A percentile compares a stretch with the other conserved stretches of the same genome.
These are phyloP conservation scores for Anhinga anhinga DNA, from an alignment of 2,113 vertebrate genomes.

Conservation along the genomic window DNA sequence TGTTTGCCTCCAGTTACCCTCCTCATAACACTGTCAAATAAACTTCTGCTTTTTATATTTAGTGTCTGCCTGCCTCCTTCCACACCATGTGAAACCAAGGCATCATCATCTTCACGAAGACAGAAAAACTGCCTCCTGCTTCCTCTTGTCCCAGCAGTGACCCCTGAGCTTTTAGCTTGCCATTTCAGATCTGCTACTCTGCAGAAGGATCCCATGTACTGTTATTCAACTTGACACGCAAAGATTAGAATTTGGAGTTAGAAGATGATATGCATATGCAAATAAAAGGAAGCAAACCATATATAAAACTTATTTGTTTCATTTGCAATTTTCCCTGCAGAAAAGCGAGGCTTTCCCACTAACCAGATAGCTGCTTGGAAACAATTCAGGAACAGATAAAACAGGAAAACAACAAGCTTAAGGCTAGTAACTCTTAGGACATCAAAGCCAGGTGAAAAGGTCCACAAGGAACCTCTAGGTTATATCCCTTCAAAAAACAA, in stretches of 20 bases:
- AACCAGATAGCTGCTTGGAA: neutral
- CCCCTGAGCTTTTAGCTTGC: neutral
- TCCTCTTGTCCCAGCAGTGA: slow-evolving; percentile 20
- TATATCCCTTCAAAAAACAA: neutral
- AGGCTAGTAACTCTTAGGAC: neutral
- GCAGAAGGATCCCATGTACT: neutral
- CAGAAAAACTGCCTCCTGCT: slow-evolving; percentile 10
- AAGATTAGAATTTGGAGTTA: neutral
- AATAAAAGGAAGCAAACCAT: neutral
- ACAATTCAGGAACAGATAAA: neutral
- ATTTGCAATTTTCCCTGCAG: neutral
- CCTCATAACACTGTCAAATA: slow-evolving; percentile 75
- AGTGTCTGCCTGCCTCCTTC: slow-evolving; percentile 51
- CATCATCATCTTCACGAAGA: neutral
- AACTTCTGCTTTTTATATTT: slow-evolving; percentile 57
- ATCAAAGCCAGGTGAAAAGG: slow-evolving; percentile 56
- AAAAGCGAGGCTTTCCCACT: neutral
- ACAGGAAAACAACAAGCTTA: slow-evolving; percentile 2
- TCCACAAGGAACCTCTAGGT: neutral
- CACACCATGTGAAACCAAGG: slow-evolving; percentile 18
- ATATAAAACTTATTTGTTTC: neutral
- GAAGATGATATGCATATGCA: neutral
- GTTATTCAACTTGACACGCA: neutral
- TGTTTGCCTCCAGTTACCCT: slow-evolving; percentile 76
- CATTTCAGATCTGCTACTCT: neutral